Evolutionary conservation across 2,888 invertebrate species (phyloP), one percentile per base, ranked within the genome.

Genomic region (Ichneumoninae sp.): DNA sequence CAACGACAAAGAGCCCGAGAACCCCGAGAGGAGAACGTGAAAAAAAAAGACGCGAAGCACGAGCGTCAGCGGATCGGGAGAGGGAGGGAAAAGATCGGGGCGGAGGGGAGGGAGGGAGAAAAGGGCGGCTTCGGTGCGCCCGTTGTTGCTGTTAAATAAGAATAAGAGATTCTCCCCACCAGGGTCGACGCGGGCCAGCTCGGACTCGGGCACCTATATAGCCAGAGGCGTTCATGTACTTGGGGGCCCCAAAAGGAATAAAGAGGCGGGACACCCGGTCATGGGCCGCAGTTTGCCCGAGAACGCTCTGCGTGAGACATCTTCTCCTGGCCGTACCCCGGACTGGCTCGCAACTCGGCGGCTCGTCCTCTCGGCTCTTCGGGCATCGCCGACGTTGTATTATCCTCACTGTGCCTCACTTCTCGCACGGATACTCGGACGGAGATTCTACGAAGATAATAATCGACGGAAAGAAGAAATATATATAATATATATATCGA

Each of bases 201-300:
- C 40, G 70, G 81, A 76, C 84, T 84, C 89, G 88, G 89, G 87
- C 89, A 90, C 89, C 90, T 90, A 90, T 90, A 90, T 89, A 90
- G 89, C 87, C 84, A 83, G 85, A 84, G 88, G 89, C 89, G 88
- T 89, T 88, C 88, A 85, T 88, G 89, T 88, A 88, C 86, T 87
- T 88, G 85, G 89, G 89, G 91, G 88, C 62, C 91, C 90, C 90
- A 89, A 93, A 93, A 92, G 90, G 91, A 93, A 93, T 93, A 93
- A 93, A 93, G 90, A 91, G 92, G 89, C 91, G 89, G 89, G 90
- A 89, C 93, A 93, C 93, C 93, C 92, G 92, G 92, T 86, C 85
- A 84, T 86, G 84, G 86, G 88, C 91, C 89, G 90, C 93, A 93
- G 92, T 93, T 90, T 88, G 91, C 88, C 65, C 89, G 89, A 88